Evolutionary conservation across 1,140 invertebrate species (phyloP).

Genomic region (Galleria mellonella): DNA sequence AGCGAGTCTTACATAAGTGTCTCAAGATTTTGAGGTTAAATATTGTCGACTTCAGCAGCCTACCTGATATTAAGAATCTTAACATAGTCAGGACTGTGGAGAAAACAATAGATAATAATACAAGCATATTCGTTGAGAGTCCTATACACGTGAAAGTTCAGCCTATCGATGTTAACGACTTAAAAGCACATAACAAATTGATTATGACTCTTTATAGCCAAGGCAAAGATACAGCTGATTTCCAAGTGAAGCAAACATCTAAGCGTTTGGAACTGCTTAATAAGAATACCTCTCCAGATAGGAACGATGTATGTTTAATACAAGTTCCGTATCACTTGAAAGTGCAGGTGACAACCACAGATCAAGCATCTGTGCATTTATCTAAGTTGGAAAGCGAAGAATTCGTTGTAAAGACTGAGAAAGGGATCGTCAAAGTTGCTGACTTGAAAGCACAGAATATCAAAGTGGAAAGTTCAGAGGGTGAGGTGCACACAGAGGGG

Average conservation of each 20-base stretch:
- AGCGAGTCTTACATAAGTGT: constrained; percentile 59
- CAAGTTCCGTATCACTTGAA: constrained; percentile 65
- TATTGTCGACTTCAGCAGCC: constrained; percentile 50
- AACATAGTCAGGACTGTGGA: constrained; percentile 66
- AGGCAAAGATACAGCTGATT: constrained; percentile 59
- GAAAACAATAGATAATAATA: constrained; percentile 65
- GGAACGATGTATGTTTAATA: constrained; percentile 65
- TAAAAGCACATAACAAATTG: constrained; percentile 60
- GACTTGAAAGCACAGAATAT: constrained; percentile 63
- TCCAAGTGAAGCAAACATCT: constrained; percentile 65
- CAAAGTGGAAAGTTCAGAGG: constrained; percentile 55
- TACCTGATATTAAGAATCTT: constrained; percentile 62
- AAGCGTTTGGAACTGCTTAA: constrained; percentile 68
- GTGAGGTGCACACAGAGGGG: constrained; percentile 48
- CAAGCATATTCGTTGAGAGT: constrained; percentile 68
- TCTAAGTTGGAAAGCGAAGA: constrained; percentile 60
- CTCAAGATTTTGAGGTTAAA: constrained; percentile 72
- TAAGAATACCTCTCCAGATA: constrained; percentile 48
- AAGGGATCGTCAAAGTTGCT: constrained; percentile 48
- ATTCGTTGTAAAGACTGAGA: constrained; percentile 61
- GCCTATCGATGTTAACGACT: constrained; percentile 60
- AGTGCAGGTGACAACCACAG: constrained; percentile 62
- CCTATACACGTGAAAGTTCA: constrained; percentile 69
- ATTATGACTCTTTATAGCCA: constrained; percentile 65
- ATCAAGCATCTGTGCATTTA: constrained; percentile 57